Evolutionary conservation across 2,797 vertebrate species (phyloP).

Genomic region (Gephyroberyx darwinii): DNA sequence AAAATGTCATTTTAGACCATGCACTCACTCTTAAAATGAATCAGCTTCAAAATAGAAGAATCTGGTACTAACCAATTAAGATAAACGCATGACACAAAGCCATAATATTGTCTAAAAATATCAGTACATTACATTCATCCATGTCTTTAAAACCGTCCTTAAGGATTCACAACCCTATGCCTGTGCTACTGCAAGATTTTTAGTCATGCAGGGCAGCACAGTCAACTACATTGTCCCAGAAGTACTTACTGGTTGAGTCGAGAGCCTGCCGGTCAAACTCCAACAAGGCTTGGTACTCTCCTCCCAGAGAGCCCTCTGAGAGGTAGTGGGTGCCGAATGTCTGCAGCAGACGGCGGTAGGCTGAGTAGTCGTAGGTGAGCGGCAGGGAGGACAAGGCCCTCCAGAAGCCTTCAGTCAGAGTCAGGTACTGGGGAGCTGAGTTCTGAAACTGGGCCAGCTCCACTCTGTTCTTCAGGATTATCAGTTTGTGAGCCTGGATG

Average conservation of each 20-base stretch:
- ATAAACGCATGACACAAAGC: too few species aligned
- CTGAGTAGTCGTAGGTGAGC: conserved; percentile 82
- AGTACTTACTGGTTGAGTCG: conserved; percentile 53
- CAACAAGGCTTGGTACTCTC: conserved; percentile 87
- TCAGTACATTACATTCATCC: too few species aligned
- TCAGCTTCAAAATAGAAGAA: too few species aligned
- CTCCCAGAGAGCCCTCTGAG: conserved; percentile 90
- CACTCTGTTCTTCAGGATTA: conserved; percentile 86
- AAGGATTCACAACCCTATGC: too few species aligned
- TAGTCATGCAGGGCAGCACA: neutral
- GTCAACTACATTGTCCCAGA: neutral
- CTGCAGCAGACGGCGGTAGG: conserved; percentile 86
- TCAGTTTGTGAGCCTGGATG: conserved; percentile 82
- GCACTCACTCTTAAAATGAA: too few species aligned
- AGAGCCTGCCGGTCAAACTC: conserved; percentile 81
- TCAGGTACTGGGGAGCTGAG: conserved; percentile 79
- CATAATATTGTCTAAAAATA: too few species aligned
- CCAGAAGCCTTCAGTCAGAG: conserved; percentile 86
- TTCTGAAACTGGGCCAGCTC: conserved; percentile 91
- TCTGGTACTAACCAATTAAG: too few species aligned
- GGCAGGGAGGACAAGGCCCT: conserved; percentile 87
- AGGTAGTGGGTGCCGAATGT: conserved; percentile 92
- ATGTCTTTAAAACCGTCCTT: too few species aligned
- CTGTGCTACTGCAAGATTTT: neutral
- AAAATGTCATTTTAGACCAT: too few species aligned